Evolutionary conservation across 2,888 invertebrate genomes (phyloP).

Genomic region (Archips crataeganus): DNA sequence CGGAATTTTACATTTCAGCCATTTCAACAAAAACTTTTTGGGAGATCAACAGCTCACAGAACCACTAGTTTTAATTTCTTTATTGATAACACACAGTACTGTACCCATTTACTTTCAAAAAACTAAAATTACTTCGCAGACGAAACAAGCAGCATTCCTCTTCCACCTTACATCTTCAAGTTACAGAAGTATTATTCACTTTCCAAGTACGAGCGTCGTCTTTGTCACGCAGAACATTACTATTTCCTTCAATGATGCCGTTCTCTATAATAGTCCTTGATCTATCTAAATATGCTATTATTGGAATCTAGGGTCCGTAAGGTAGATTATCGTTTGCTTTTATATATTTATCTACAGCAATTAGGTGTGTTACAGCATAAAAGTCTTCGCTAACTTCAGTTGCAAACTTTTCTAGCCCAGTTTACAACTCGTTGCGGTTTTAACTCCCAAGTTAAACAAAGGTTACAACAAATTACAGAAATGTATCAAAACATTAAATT

Average conservation of each 20-base stretch:
- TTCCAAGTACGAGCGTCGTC: neutral
- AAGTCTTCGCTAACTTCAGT: neutral
- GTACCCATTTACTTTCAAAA: too few species aligned
- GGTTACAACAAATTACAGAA: slow-evolving; percentile 16
- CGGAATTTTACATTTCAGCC: too few species aligned
- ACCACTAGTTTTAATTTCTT: too few species aligned
- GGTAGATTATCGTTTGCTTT: neutral
- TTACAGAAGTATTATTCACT: neutral
- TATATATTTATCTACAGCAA: neutral
- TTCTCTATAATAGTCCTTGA: neutral
- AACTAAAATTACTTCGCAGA: neutral
- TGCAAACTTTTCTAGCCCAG: neutral
- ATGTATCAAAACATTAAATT: slow-evolving; percentile 27
- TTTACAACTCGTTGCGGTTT: slow-evolving; percentile 14
- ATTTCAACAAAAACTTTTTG: too few species aligned
- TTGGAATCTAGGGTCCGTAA: neutral
- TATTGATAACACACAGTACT: too few species aligned
- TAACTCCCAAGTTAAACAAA: slow-evolving; percentile 15
- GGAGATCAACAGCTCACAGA: too few species aligned
- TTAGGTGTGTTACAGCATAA: neutral
- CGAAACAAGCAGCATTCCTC: neutral
- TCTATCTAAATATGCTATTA: neutral
- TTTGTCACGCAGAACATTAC: neutral
- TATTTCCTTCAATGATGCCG: neutral
- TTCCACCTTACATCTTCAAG: neutral